These are phyloP conservation scores for Nudaria mundana DNA, from an alignment of 2,888 invertebrate genomes.

Conservation along the genomic window DNA sequence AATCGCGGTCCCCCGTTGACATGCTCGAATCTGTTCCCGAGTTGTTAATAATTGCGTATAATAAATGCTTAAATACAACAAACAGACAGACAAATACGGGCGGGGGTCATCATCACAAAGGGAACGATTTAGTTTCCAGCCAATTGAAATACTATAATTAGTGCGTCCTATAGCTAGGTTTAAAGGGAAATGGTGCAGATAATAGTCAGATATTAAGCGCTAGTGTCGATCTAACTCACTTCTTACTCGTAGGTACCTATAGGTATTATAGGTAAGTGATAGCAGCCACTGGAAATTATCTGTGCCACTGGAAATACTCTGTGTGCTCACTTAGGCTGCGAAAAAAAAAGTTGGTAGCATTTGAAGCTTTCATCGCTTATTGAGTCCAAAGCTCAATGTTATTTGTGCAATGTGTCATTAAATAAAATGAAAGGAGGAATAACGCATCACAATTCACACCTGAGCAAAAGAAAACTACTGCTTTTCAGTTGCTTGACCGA, in stretches of 20 bases:
- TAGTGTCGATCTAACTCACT: not conserved
- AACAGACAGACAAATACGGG: constrained; percentile 74
- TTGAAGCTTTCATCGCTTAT: too few relatives aligned
- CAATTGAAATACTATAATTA: constrained; percentile 40
- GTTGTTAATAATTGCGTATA: constrained; percentile 77
- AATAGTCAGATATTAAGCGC: not conserved
- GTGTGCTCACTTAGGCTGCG: too few relatives aligned
- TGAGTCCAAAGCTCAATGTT: too few relatives aligned
- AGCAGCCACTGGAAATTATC: too few relatives aligned
- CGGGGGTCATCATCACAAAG: constrained; percentile 53
- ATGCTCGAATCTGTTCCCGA: constrained; percentile 59
- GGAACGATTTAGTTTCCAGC: constrained; percentile 56
- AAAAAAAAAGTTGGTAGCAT: too few relatives aligned
- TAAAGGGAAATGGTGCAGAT: not conserved
- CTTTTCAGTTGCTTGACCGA: too few relatives aligned
- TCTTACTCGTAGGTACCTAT: not conserved
- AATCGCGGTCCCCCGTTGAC: constrained; percentile 40
- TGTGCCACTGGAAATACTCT: too few relatives aligned
- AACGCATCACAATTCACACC: too few relatives aligned
- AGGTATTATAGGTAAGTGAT: too few relatives aligned
- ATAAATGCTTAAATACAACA: constrained; percentile 76
- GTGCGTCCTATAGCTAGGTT: not conserved
- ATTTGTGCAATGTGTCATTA: too few relatives aligned
- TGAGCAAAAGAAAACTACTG: too few relatives aligned
- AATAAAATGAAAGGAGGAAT: too few relatives aligned